These are phyloP conservation scores for Cataglyphis rosenhaueri DNA, from an alignment of 2,888 invertebrate species.

Conservation along the genomic window DNA sequence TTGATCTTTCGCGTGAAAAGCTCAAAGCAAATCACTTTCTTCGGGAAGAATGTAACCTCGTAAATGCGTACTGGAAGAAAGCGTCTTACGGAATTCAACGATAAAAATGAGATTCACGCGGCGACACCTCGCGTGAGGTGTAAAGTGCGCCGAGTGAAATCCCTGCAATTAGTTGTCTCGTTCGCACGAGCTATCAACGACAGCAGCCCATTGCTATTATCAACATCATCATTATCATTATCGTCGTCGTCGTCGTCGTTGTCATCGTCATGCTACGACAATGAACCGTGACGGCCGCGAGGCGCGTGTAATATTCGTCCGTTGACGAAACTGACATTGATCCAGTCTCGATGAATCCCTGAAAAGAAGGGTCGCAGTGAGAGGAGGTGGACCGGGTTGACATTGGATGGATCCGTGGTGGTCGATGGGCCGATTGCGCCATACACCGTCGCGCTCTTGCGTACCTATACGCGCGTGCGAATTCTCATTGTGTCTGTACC, in stretches of 20 bases:
- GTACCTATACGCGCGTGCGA: background rate
- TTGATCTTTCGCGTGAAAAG: background rate
- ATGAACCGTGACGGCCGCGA: conserved; percentile 29
- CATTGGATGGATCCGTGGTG: conserved; percentile 72
- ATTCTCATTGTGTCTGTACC: conserved; percentile 44
- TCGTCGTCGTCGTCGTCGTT: background rate
- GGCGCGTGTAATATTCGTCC: conserved; percentile 34
- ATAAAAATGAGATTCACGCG: conserved; percentile 22
- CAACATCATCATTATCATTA: background rate
- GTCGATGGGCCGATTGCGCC: conserved; percentile 68
- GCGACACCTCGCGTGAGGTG: background rate
- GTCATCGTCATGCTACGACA: conserved; percentile 11
- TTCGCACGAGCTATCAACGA: conserved; percentile 2
- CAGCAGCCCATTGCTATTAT: background rate
- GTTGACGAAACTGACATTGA: conserved; percentile 81
- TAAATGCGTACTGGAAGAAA: background rate
- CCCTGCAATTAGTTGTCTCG: conserved; percentile 28
- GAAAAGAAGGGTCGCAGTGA: conserved; percentile 65
- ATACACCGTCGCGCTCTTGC: conserved; percentile 27
- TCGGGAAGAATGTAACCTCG: background rate
- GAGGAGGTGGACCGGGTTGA: conserved; percentile 60
- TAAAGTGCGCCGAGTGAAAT: conserved; percentile 19
- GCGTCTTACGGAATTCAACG: conserved; percentile 4
- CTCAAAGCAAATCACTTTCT: background rate
- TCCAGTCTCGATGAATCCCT: conserved; percentile 68